Evolutionary conservation across 2,888 invertebrate species (phyloP).

Genomic region (Petrolisthes cinctipes): DNA sequence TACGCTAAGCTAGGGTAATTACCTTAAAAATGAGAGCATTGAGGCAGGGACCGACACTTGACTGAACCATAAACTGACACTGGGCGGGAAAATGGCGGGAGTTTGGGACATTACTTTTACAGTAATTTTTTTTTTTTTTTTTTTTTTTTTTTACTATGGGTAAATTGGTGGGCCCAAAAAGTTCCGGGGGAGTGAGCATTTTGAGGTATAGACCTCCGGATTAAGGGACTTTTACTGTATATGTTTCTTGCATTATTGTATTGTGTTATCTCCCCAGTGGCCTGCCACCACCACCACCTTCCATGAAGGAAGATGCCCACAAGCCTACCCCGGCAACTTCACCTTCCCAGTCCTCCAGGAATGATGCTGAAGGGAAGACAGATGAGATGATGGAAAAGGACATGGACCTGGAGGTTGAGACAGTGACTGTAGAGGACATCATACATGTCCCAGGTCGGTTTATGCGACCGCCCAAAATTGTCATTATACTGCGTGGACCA

Average conservation of each 20-base stretch:
- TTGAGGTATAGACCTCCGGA: too few species aligned
- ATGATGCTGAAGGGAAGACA: background rate
- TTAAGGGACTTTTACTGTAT: too few species aligned
- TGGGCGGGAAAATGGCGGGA: too few species aligned
- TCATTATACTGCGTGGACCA: slow-evolving; percentile 89
- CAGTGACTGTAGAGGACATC: slow-evolving; percentile 83
- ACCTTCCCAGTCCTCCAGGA: background rate
- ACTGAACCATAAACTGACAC: too few species aligned
- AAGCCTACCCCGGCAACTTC: background rate
- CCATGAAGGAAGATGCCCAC: background rate
- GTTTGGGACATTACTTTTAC: background rate
- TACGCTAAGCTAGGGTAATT: too few species aligned
- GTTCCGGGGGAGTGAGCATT: too few species aligned
- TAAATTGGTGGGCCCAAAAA: too few species aligned
- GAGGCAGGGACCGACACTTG: too few species aligned
- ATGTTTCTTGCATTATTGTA: background rate
- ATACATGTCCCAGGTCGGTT: slow-evolving; percentile 83
- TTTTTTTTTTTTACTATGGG: background rate
- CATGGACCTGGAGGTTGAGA: slow-evolving; percentile 67
- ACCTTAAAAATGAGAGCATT: too few species aligned
- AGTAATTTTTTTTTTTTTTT: background rate
- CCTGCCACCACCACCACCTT: background rate
- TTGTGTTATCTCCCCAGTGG: background rate
- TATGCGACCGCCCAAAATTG: slow-evolving; percentile 83
- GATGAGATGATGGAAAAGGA: slow-evolving; percentile 67